Conservation (phyloP, 2,797 vertebrate genomes). For the Mormyrus proboscirostris region DNA sequence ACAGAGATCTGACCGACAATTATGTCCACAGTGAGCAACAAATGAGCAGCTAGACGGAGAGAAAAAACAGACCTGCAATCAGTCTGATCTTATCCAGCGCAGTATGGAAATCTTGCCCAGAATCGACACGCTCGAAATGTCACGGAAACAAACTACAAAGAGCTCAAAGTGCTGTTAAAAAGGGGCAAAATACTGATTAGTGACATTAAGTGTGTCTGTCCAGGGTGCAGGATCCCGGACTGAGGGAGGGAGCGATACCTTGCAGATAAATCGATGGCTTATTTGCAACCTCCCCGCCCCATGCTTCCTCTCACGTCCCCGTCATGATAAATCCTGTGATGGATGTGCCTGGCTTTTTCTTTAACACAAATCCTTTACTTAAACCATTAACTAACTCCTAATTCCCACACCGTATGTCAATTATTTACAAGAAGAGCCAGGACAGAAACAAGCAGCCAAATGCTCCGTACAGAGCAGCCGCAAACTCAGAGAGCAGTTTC, state of each 20-base stretch:
- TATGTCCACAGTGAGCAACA: neutral
- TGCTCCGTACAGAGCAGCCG: neutral
- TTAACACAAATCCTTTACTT: neutral
- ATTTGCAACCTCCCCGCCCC: conserved; percentile 4
- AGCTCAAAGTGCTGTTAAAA: neutral
- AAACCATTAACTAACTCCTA: neutral
- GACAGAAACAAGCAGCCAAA: neutral
- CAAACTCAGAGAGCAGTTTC: neutral
- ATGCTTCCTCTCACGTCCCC: neutral
- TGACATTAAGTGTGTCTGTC: neutral
- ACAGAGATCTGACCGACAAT: neutral
- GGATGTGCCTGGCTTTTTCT: neutral
- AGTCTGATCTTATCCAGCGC: conserved; percentile 27
- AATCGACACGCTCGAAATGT: neutral
- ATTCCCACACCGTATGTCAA: neutral
- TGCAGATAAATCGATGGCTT: conserved; percentile 15
- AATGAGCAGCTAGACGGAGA: conserved; percentile 20
- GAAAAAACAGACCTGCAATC: neutral
- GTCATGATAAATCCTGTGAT: neutral
- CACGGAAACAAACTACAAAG: neutral
- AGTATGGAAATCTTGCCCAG: conserved; percentile 25
- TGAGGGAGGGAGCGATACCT: neutral
- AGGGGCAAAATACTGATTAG: neutral
- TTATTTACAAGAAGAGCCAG: neutral
- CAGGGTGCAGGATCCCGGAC: neutral